These are phyloP conservation scores for Leucophenga maculata DNA, from an alignment of 2,888 invertebrate species.

Conservation along the genomic window DNA sequence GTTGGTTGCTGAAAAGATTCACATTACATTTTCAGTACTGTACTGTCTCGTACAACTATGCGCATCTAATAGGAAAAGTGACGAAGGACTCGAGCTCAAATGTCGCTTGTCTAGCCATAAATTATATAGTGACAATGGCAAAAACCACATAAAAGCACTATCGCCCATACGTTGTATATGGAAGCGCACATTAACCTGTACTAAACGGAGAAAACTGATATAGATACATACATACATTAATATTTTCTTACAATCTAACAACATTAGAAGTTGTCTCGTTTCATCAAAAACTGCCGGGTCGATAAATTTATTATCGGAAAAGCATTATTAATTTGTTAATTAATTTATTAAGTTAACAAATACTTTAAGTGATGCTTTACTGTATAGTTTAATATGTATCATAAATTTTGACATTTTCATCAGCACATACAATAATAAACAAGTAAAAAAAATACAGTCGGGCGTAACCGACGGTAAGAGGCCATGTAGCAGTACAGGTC, in stretches of 20 bases:
- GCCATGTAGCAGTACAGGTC: too few relatives aligned
- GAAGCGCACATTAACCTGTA: slow-evolving; percentile 2
- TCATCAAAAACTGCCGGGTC: neutral
- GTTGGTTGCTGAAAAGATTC: too few relatives aligned
- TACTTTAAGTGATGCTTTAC: neutral
- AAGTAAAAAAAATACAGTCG: too few relatives aligned
- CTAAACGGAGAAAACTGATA: neutral
- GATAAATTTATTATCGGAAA: slow-evolving; percentile 50
- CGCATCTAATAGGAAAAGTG: slow-evolving; percentile 33
- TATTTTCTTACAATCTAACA: neutral
- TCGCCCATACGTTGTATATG: too few relatives aligned
- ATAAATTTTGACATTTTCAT: too few relatives aligned
- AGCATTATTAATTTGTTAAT: slow-evolving; percentile 53
- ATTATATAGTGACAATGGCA: slow-evolving; percentile 27
- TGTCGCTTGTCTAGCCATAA: slow-evolving; percentile 53
- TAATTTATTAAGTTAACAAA: slow-evolving; percentile 43
- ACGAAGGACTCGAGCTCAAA: slow-evolving; percentile 58
- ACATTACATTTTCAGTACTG: too few relatives aligned
- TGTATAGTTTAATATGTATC: too few relatives aligned
- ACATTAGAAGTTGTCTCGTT: too few relatives aligned
- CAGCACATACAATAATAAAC: too few relatives aligned
- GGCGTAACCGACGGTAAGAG: too few relatives aligned
- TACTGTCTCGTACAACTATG: too few relatives aligned
- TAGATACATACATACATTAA: slow-evolving; percentile 5
- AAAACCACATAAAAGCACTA: too few relatives aligned